Percentiles rank a stretch among this genome's conserved stretches.
Conservation (phyloP, 2,888 invertebrate genomes). For the Plagiodera versicolora region DNA sequence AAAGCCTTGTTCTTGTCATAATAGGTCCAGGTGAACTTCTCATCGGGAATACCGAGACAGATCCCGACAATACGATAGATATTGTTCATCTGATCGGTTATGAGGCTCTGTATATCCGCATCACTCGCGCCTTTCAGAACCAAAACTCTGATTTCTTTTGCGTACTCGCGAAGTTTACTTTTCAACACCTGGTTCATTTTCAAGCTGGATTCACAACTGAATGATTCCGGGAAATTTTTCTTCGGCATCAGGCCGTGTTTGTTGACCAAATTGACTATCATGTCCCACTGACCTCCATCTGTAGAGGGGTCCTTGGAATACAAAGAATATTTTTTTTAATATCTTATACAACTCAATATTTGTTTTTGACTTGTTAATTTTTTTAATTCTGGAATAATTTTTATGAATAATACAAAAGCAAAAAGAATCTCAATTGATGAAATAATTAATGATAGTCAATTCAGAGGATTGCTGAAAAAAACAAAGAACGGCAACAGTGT, state of each 20-base stretch:
- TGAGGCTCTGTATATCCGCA: constrained; percentile 63
- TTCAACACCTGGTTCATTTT: constrained; percentile 79
- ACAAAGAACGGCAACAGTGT: too few species aligned
- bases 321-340: too few species aligned
- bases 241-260: constrained; percentile 89
- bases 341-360: too few species aligned
- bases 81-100: constrained; percentile 71
- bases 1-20: constrained; percentile 80
- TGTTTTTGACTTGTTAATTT: too few species aligned
- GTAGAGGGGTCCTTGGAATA: constrained; percentile 69
- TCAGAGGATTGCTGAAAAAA: too few species aligned
- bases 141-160: constrained; percentile 70
- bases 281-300: constrained; percentile 93
- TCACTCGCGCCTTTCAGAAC: constrained; percentile 65
- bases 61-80: constrained; percentile 82
- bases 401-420: too few species aligned
- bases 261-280: constrained; percentile 84
- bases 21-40: constrained; percentile 80
- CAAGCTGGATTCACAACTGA: constrained; percentile 72
- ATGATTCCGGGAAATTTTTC: constrained; percentile 82
- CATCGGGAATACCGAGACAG: constrained; percentile 80
- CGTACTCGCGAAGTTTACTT: constrained; percentile 84
- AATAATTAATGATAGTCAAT: too few species aligned
- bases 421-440: too few species aligned
- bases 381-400: too few species aligned